A percentile compares a stretch with the other conserved stretches of the same genome.
Conservation (phyloP, 2,113 vertebrate genomes). For the Alligator sinensis region DNA sequence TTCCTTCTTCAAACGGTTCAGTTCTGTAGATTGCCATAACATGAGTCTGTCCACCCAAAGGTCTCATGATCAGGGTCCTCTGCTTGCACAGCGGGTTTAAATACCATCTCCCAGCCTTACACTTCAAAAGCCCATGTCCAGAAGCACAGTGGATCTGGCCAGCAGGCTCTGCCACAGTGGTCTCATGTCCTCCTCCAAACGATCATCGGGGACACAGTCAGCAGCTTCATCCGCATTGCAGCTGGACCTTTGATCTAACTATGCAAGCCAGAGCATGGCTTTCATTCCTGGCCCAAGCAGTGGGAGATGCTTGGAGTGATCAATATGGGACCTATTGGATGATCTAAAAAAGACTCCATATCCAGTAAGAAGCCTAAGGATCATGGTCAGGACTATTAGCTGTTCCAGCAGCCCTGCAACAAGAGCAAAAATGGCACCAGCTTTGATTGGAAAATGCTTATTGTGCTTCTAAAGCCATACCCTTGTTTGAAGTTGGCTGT, state of each 20-base stretch:
- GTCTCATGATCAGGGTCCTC: neutral
- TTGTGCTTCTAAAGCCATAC: neutral
- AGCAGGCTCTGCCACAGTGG: neutral
- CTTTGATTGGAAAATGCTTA: rapidly evolving
- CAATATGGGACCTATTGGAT: neutral
- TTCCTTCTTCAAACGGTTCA: neutral
- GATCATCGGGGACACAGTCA: neutral
- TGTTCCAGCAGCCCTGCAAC: neutral
- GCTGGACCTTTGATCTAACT: neutral
- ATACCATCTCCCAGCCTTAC: neutral
- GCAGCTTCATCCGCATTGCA: neutral
- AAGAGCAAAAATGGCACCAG: neutral
- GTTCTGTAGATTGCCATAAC: neutral
- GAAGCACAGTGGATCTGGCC: neutral
- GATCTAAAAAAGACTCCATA: neutral
- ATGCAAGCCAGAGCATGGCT: neutral
- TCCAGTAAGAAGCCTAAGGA: neutral
- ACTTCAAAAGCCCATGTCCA: neutral
- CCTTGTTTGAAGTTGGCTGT: rapidly evolving
- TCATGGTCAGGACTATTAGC: neutral
- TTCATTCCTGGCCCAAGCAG: neutral
- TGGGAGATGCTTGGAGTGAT: neutral
- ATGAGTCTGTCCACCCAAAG: neutral
- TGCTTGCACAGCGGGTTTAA: neutral
- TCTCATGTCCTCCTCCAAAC: neutral